Conservation (phyloP, 2,888 invertebrate species). For the Limnephilus rhombicus region DNA sequence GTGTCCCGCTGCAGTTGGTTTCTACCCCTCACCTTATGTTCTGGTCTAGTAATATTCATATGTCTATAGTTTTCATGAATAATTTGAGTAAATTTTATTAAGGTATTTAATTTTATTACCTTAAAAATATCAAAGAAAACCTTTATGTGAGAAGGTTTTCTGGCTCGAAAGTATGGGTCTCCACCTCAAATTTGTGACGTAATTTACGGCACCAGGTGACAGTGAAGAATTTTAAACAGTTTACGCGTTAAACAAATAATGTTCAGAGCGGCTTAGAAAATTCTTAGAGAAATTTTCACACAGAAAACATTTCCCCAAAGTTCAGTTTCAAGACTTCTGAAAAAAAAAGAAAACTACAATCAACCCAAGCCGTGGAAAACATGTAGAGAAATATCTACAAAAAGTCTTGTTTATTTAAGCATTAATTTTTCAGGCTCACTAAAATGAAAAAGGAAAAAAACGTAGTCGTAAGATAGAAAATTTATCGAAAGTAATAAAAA, state of each 20-base stretch:
- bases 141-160: not conserved
- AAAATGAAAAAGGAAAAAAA: not conserved
- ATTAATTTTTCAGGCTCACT: not conserved
- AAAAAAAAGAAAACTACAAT: not conserved
- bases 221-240: not conserved
- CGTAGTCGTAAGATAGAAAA: not conserved
- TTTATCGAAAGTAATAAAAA: not conserved
- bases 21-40: no score
- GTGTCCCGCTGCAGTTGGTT: no score
- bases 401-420: not conserved
- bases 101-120: not conserved
- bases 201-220: not conserved
- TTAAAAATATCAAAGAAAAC: not conserved
- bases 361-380: not conserved
- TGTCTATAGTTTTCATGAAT: no score
- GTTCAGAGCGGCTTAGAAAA: not conserved
- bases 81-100: not conserved
- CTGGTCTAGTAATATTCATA: no score
- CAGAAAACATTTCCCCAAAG: not conserved
- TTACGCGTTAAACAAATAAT: not conserved
- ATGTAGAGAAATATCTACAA: not conserved
- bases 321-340: not conserved
- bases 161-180: not conserved
- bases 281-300: not conserved
- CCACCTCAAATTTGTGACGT: not conserved